Evolutionary conservation across 64 coral and sea anemone species (phyloP), one percentile per base, ranked within the genome.

Genomic region (Hydrozoanthus tunicans): DNA sequence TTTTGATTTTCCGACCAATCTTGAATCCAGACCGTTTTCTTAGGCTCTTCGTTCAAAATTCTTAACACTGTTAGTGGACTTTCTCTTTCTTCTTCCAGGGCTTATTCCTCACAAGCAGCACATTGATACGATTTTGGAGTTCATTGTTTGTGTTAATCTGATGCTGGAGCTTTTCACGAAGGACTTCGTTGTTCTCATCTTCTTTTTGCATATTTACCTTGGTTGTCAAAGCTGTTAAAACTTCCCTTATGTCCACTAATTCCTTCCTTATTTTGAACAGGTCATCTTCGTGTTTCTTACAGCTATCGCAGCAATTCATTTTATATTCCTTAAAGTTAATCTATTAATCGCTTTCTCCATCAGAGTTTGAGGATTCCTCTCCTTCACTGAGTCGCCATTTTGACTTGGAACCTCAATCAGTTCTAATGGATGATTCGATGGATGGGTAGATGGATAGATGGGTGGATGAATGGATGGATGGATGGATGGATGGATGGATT

Each of bases 51-150:
- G 55, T 58, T 79, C 20, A 79, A 59, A 52, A 79, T 57, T 57
- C 77, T 57, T 58, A 79, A 58, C 57, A 54, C 77, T 79, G 77
- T 59, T 57, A 79, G 77, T 52, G 58, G 57, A 58, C 77, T 79
- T 9, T 79, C 56, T 59, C 54, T 57, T 56, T 79, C 77, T 8
- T 79, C 55, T 58, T 79, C 77, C 17, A 79, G 17, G 55, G 77
- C 58, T 79, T 79, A 59, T 73, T 73, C 70, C n/a, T 73, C 70
- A 73, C 32, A 73, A 73, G 70, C 70, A 73, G 70, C 70, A n/a
- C 20, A 73, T 73, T 32, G 9, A 73, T 73, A 73, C 6, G 70
- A 73, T 27, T 73, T 73, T n/a, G 70, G 20, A 69, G 70, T 73
- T 73, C 70, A 73, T 27, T 26, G 70, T 73, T 73, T 73, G 1